Base-by-base conservation (phyloP, 2,888 invertebrate species). In the Malacosoma neustria region DNA sequence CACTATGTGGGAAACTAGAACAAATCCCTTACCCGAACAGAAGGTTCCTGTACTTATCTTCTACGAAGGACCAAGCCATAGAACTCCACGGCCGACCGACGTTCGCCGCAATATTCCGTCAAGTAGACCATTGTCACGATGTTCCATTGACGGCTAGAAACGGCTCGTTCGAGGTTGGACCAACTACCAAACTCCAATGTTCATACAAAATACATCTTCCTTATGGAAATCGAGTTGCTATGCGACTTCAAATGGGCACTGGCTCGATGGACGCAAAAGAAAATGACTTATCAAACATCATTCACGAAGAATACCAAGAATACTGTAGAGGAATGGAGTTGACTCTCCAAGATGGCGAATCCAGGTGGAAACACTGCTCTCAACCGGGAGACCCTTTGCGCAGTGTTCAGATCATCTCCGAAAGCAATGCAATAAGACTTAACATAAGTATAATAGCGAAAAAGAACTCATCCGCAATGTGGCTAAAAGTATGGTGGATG, bases 81-180 rank as follows among this genome's bases (percentile, higher is more conserved):
- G 87, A 87, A 54, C 71, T 90, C 38, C 88, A 88, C 55, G 90
- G 90, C 43, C 85, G 85, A 64, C 91, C 91, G 39, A 87, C 89
- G 69, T 92, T 92, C 84, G 87, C 89, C 64, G 85, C 91, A 54
- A 81, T 79, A 53, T 92, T 90, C 76, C 89, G 88, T 59, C 72
- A 89, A 53, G 92, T 92, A 41, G 92, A 92, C 72, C 89, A 90
- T 62, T 93, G 92, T 56, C 91, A 92, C 63, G 90, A 92, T 65
- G 88, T 92, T 46, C 89, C 90, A 29, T 87, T 91, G 48, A 87
- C 87, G 49, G 79, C 82, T 36, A 85, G 87, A 48, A 91, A 90
- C 76, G 91, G 89, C 59, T 89, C 90, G 56, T 89, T 90, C 76
- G 89, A 89, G 62, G 80, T 91, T 61, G 88, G 88, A 48, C 89